Base-by-base conservation (phyloP, 2,113 vertebrate species). In the Bambusicola thoracicus region DNA sequence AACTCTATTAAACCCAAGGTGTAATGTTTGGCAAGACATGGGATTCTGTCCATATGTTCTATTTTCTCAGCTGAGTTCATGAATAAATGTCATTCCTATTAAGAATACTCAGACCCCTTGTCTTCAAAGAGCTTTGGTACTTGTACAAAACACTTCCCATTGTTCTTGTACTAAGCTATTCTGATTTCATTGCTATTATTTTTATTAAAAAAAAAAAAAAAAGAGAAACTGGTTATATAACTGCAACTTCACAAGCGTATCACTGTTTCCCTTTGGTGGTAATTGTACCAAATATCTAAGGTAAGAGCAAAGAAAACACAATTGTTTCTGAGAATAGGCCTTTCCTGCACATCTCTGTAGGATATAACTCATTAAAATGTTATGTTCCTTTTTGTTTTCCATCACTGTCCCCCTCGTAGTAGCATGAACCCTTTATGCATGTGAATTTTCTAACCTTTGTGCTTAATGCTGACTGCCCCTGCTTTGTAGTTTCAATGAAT, bases 341-440 rank as follows among this genome's bases (percentile, higher is more conserved):
- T 67, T 93, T 89, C 22, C 13, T 74, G 11, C 22, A 18, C 5
- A 36, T 85, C 85, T 91, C 80, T 91, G 59, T 93, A 91, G 90
- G 68, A 8, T 74, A 40, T 67, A 94, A 88, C 38, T 91, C 68
- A 83, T 95, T 87, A 86, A 90, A 91, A 74, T 58, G 75, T 73
- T 79, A 40, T 19, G 11, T 43, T 82, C 24, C 32, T 70, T 53
- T 59, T 85, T 95, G 79, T 84, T 96, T 91, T 92, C 78, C 34
- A 78, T 94, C 27, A 18, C 41, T 83, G 85, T 82, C 55, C 61
- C 21, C 21, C 74, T 70, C 32, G 7, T 27, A 89, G 36, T 48
- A 55, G 11, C 32, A 17, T 27, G 36, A 90, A 63, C 58, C 12
- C 17, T 74, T 56, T 77, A 13, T 85, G 90, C 59, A 48, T 83